Conservation (phyloP, 1,140 invertebrate species). For the Scaptodrosophila lebanonensis region DNA sequence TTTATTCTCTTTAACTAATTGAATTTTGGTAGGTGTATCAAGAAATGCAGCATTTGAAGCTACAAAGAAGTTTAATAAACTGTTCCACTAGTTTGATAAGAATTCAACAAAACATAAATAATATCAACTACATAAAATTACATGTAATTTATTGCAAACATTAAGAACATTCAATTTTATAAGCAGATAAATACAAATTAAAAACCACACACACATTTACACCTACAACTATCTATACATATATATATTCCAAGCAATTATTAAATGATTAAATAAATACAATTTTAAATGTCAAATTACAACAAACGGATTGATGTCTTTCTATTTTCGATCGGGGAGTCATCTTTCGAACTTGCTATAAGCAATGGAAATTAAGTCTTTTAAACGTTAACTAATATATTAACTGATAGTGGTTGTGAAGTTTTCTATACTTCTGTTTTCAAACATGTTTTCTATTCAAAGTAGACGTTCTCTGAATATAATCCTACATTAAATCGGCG, state of each 20-base stretch:
- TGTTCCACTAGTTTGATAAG: conserved; percentile 68
- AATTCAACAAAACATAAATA: conserved; percentile 41
- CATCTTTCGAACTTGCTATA: too few relatives aligned
- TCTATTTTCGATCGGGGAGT: background rate
- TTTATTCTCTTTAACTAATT: too few relatives aligned
- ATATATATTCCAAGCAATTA: conserved; percentile 70
- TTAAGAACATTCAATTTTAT: conserved; percentile 2
- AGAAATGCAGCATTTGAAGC: background rate
- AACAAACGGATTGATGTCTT: conserved; percentile 12
- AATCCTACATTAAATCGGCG: too few relatives aligned
- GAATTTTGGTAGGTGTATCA: too few relatives aligned
- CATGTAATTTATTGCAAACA: conserved; percentile 65
- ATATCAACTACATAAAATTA: conserved; percentile 59
- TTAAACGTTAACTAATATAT: too few relatives aligned
- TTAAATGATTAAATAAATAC: conserved; percentile 74
- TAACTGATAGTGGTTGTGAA: too few relatives aligned
- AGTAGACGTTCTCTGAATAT: too few relatives aligned
- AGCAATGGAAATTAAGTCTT: too few relatives aligned
- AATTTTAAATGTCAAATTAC: conserved; percentile 74
- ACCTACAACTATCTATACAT: conserved; percentile 47
- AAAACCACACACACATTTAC: conserved; percentile 21
- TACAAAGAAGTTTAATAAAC: conserved; percentile 52
- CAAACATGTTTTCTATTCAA: too few relatives aligned
- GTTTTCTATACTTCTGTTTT: too few relatives aligned
- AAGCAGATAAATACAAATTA: conserved; percentile 22